A percentile compares a stretch with the other conserved stretches of the same genome.
phyloP scores from a whole-genome alignment of 2,113 vertebrate genomes.

The Carlito syrichta region DNA sequence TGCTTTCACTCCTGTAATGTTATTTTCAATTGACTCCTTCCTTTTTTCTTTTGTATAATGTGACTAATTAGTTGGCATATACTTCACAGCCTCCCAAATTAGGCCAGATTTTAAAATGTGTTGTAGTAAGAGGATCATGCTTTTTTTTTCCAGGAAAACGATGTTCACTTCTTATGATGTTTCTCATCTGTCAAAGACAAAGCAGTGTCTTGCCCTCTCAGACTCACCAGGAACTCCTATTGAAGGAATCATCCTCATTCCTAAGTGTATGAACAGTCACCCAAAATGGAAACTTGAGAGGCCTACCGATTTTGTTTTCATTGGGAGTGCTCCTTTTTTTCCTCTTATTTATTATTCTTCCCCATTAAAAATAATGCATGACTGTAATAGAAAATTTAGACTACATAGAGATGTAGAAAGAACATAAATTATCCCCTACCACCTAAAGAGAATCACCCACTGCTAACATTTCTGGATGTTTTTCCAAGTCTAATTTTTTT shows the following conservation, averaged over 20 bases:
- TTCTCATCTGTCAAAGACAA: not conserved
- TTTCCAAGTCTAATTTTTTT: not conserved
- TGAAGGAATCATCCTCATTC: not conserved
- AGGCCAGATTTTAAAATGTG: not conserved
- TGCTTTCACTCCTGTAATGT: not conserved
- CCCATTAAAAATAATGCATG: not conserved
- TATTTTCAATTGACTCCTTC: accelerated
- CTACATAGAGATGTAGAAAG: not conserved
- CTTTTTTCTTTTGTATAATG: not conserved
- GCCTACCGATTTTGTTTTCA: not conserved
- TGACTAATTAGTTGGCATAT: too few relatives aligned
- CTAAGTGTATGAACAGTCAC: not conserved
- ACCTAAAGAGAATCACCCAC: not conserved
- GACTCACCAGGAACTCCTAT: accelerated
- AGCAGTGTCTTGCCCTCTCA: not conserved
- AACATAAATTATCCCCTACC: not conserved
- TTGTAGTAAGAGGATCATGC: not conserved
- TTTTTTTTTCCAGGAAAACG: not conserved
- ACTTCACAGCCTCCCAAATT: not conserved
- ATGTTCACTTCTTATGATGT: not conserved
- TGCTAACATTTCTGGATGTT: not conserved
- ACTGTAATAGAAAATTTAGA: not conserved
- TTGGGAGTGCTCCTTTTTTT: not conserved
- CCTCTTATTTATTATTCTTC: not conserved
- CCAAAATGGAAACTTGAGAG: not conserved